phyloP scores from a whole-genome alignment of 1,140 invertebrate genomes.

The Phortica variegata region DNA sequence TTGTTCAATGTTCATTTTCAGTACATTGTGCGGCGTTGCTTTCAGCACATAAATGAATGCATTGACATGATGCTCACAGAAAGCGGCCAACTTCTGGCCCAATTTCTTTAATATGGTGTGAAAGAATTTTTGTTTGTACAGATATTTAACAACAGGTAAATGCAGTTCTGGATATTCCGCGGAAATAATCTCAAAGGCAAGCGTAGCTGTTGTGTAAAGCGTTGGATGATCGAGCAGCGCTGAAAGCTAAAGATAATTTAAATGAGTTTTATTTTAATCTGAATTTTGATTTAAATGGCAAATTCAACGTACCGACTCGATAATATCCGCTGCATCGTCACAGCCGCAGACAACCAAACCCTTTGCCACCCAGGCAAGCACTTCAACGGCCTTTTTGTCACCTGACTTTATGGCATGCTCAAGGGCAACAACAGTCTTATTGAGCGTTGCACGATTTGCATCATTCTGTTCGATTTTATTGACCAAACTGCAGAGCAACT shows the following conservation, averaged over 20 bases:
- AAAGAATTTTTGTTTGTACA: conserved; percentile 68
- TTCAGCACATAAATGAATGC: conserved; percentile 67
- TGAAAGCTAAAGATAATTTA: conserved; percentile 26
- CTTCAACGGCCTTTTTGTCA: conserved; percentile 40
- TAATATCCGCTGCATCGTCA: conserved; percentile 39
- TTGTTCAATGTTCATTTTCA: conserved; percentile 66
- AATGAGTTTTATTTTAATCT: neutral
- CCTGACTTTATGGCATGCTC: conserved; percentile 37
- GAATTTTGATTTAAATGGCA: neutral
- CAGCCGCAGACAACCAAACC: conserved; percentile 45
- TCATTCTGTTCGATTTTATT: conserved; percentile 40
- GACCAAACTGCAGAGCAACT: conserved; percentile 48
- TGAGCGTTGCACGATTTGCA: conserved; percentile 28
- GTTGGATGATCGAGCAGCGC: conserved; percentile 50
- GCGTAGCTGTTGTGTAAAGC: conserved; percentile 28
- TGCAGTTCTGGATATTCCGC: conserved; percentile 45
- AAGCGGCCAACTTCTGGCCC: conserved; percentile 47
- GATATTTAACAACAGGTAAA: conserved; percentile 45
- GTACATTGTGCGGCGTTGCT: conserved; percentile 63
- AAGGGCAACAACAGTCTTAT: conserved; percentile 22
- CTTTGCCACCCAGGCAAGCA: conserved; percentile 47
- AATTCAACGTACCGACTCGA: conserved; percentile 43
- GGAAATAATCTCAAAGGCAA: conserved; percentile 49
- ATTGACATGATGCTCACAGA: conserved; percentile 63
- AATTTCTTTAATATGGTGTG: conserved; percentile 60